A percentile compares a stretch with the other conserved stretches of the same genome.
These are phyloP conservation scores for Grus americana DNA, from an alignment of 2,113 vertebrate species.

Conservation along the genomic window DNA sequence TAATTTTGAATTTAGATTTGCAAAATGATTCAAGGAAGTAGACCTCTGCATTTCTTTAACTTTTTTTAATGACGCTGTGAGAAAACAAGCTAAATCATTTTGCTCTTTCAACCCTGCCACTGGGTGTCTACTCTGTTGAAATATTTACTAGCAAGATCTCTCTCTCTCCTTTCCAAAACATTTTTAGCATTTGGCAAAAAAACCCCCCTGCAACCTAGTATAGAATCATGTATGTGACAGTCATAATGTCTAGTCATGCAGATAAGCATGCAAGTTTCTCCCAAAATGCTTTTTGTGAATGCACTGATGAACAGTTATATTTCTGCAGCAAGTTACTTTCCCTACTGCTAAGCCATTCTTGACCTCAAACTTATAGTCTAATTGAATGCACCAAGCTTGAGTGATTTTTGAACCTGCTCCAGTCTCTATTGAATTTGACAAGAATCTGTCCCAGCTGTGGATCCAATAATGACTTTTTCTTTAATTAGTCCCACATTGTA, in stretches of 20 bases:
- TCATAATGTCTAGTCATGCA: background rate
- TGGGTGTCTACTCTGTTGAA: background rate
- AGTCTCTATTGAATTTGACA: background rate
- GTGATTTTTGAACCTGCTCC: background rate
- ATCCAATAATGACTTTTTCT: background rate
- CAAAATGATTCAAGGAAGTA: background rate
- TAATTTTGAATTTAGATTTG: background rate
- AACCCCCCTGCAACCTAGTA: background rate
- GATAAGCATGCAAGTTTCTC: background rate
- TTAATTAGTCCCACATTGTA: background rate
- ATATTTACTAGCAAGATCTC: conserved; percentile 3
- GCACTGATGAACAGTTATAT: background rate
- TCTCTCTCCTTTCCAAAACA: background rate
- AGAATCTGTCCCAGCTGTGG: background rate
- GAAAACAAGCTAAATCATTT: background rate
- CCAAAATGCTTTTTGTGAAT: background rate
- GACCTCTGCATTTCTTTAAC: background rate
- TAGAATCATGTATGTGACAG: background rate
- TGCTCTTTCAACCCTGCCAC: background rate
- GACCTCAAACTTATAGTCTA: background rate
- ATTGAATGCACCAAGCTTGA: background rate
- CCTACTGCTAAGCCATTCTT: background rate
- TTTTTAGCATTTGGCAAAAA: background rate
- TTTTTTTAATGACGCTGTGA: background rate
- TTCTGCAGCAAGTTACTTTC: background rate